Evolutionary conservation across 1,140 invertebrate genomes (phyloP), one percentile per base, ranked within the genome.

Genomic region (Bombus confusus): DNA sequence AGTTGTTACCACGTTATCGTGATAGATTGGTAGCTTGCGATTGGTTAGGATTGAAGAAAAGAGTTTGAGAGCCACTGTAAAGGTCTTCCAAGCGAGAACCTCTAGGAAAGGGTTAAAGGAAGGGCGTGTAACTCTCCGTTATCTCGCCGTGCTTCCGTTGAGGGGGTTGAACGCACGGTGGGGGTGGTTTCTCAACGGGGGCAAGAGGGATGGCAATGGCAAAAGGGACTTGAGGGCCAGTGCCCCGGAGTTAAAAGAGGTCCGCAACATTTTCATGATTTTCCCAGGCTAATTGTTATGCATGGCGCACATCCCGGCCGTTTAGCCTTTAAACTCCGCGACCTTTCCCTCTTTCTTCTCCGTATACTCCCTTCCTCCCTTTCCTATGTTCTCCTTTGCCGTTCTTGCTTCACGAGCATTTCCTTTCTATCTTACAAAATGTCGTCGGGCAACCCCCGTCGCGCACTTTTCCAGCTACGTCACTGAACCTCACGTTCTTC

Each of bases 241-340:
- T 77, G 74, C 66, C 78, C 75, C 72, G 75, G 80, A 93, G 93
- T 94, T 91, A 92, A 94, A 94, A 93, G 92, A 94, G 93, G 90
- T 93, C 92, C 92, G 88, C 92, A 91, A 90, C 91, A 90, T 95
- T 95, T 95, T 95, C 94, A 95, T 93, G 93, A 94, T 95, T 95
- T 95, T 95, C 93, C 92, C 92, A 92, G 89, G 94, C 93, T 95
- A 95, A 95, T 95, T 95, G 93, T 95, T 95, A 95, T 95, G 94
- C 94, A 95, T 93, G 93, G 93, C 93, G 93, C 91, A 92, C 91
- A 92, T 94, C 93, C 92, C 90, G 85, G 81, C 88, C 91, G 90
- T 93, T 94, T 93, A 93, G 91, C 92, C 93, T 93, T 93, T 93
- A 93, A 94, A 93, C 90, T 93, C 91, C 75, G 73, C 69, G 81